Percentiles rank a stretch among this genome's conserved stretches.
These are phyloP conservation scores for Sebastes iracundus DNA, from an alignment of 2,797 vertebrate species.

Conservation along the genomic window DNA sequence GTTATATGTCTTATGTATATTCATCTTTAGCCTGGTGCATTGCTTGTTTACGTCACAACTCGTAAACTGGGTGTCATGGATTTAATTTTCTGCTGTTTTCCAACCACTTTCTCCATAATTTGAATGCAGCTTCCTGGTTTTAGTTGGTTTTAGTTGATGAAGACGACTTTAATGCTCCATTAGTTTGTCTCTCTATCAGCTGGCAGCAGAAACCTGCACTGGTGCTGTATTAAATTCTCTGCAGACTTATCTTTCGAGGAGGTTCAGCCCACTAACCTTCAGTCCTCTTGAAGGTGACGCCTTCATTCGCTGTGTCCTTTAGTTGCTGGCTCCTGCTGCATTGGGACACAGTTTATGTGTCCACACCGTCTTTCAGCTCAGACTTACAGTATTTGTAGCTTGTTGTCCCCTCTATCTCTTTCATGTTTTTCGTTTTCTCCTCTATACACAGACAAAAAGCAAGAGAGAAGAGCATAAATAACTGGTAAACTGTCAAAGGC, in stretches of 20 bases:
- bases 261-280: neutral
- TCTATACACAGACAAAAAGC: neutral
- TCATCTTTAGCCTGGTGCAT: neutral
- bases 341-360: neutral
- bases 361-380: neutral
- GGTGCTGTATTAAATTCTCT: neutral
- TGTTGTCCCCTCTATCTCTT: neutral
- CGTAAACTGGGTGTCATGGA: neutral
- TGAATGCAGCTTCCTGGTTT: neutral
- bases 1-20: neutral
- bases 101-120: neutral
- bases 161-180: neutral
- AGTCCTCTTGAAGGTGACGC: conserved; percentile 12
- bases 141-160: conserved; percentile 1
- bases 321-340: neutral
- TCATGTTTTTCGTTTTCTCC: neutral
- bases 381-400: neutral
- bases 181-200: neutral
- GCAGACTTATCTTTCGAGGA: neutral
- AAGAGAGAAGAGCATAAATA: conserved; percentile 6
- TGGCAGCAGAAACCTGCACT: neutral
- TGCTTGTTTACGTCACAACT: neutral
- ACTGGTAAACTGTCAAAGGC: neutral
- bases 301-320: neutral
- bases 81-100: neutral